phyloP scores from a whole-genome alignment of 2,797 vertebrate species.

The Aldrovandia affinis region DNA sequence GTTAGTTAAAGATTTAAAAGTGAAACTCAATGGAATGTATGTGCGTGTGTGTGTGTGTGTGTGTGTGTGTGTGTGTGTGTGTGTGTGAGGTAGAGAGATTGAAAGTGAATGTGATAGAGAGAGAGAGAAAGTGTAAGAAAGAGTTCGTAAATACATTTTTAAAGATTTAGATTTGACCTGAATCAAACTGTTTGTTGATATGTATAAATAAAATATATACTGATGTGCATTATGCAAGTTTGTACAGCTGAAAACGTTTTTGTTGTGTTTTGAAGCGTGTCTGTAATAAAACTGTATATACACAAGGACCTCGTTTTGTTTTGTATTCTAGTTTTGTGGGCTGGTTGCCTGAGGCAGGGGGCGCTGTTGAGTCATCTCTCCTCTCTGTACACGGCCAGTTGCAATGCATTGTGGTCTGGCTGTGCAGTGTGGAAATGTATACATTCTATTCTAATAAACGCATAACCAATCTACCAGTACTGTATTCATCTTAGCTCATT shows the following conservation, averaged over 20 bases:
- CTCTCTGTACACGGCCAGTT: not conserved
- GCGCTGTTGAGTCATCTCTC: not conserved
- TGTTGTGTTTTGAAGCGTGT: not conserved
- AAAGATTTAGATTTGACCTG: too few relatives aligned
- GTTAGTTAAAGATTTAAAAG: too few relatives aligned
- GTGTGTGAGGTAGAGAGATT: not conserved
- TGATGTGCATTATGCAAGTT: not conserved
- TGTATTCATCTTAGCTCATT: not conserved
- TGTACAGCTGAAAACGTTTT: not conserved
- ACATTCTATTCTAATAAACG: not conserved
- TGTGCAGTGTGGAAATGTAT: not conserved
- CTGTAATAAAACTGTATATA: not conserved
- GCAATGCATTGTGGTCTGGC: too few relatives aligned
- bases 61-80: not conserved
- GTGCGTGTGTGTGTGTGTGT: not conserved
- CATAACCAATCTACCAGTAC: not conserved
- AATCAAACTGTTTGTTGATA: too few relatives aligned
- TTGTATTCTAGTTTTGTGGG: not conserved
- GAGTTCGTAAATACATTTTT: too few relatives aligned
- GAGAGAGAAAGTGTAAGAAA: too few relatives aligned
- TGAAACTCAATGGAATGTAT: too few relatives aligned
- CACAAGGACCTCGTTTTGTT: not conserved
- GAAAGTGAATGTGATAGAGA: too few relatives aligned
- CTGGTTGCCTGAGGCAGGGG: not conserved
- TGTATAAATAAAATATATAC: not conserved